A percentile compares a stretch with the other conserved stretches of the same genome.
Conservation (phyloP, 1,140 invertebrate genomes). For the Drosophila equinoxialis region DNA sequence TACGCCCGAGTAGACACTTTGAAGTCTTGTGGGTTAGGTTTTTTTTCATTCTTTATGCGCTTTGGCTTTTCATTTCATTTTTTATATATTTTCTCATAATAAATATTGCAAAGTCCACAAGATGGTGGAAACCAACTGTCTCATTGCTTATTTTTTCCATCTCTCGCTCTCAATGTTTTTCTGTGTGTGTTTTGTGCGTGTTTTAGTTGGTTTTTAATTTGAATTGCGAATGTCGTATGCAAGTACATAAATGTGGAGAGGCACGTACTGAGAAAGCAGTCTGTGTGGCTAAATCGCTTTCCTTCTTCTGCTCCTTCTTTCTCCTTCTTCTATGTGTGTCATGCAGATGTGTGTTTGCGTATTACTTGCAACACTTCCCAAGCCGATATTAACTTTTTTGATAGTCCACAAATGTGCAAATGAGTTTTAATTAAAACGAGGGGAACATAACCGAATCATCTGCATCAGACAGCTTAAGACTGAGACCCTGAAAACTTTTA, state of each 20-base stretch:
- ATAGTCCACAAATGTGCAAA: conserved; percentile 51
- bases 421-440: conserved; percentile 57
- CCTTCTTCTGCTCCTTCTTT: neutral
- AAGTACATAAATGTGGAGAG: conserved; percentile 1
- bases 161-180: no score
- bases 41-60: neutral
- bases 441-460: neutral
- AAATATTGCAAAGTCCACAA: conserved; percentile 8
- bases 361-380: conserved; percentile 10
- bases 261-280: neutral
- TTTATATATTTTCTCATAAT: neutral
- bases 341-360: conserved; percentile 13
- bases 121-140: neutral
- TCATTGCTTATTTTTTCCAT: no score
- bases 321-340: neutral
- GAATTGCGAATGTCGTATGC: neutral
- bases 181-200: neutral
- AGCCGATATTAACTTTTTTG: conserved; percentile 35
- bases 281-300: neutral
- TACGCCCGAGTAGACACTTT: conserved; percentile 43
- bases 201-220: conserved; percentile 13
- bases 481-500: no score
- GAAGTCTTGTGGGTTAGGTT: neutral
- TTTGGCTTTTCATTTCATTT: neutral
- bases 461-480: neutral